Base-by-base conservation (phyloP, 2,888 invertebrate genomes). In the Andrena hattorfiana region DNA sequence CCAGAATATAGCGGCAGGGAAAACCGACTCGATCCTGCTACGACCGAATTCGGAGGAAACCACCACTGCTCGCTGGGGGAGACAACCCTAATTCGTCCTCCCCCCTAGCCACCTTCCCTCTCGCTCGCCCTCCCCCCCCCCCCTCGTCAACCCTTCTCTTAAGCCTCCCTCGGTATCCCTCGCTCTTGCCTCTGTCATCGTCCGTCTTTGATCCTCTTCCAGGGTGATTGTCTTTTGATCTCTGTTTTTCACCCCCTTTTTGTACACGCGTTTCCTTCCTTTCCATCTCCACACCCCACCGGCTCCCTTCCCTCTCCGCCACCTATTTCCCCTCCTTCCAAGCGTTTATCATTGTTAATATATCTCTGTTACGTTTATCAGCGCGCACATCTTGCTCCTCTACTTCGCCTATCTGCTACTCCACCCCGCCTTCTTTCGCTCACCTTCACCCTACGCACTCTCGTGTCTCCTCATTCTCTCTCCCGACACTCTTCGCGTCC, bases 11-110 rank as follows among this genome's bases (percentile, higher is more conserved):
- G 62, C 83, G 77, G 32, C 59, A 72, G 71, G 85, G 69, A 85
- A 85, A 84, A 87, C 81, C 85, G 62, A 71, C 83, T 76, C 80
- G 77, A 76, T 75, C 75, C 72, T 70, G 77, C 78, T 54, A 54
- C 73, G 86, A 77, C 67, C 82, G 78, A 82, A 72, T 82, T 82
- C 83, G 74, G 67, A 78, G 82, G 68, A 77, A 78, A 84, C 74
- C 77, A 30, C 70, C 74, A 10, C 83, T 81, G 79, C 81, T 83
- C 81, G 60, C 78, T 51, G 32, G 59, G 78, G 80, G 80, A 78
- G 72, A 72, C 80, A 81, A 81, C 78, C 78, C 80, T 81, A 81
- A 81, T 78, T 78, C 80, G 30, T 32, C 66, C 77, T 49, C 28
- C 66, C 13, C 42, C 32, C 16, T 42, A 32, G 35, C n/a, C n/a